Evolutionary conservation across 2,113 vertebrate species (phyloP).

Genomic region (Urocitellus parryii): DNA sequence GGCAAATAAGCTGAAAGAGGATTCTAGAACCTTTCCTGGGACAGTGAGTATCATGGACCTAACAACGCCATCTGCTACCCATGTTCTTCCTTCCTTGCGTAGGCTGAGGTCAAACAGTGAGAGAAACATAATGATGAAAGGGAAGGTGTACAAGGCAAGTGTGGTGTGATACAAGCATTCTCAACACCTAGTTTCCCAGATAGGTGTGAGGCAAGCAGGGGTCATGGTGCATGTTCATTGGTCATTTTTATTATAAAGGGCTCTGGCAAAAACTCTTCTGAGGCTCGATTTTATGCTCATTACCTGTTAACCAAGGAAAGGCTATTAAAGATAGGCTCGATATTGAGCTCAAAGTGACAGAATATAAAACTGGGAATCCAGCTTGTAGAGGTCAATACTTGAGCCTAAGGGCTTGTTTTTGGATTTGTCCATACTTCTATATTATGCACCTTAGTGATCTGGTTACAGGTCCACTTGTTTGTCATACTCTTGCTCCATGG

Average conservation of each 20-base stretch:
- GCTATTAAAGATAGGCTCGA: background rate
- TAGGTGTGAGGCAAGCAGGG: background rate
- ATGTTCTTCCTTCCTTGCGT: conserved; percentile 45
- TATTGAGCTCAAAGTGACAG: background rate
- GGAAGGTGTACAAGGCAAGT: conserved; percentile 51
- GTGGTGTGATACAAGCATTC: background rate
- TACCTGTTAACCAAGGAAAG: background rate
- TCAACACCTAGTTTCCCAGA: background rate
- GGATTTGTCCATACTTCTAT: background rate
- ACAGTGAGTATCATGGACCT: background rate
- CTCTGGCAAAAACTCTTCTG: background rate
- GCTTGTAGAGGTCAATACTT: background rate
- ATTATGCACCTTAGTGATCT: background rate
- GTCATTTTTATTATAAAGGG: background rate
- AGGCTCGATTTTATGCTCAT: background rate
- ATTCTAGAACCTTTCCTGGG: background rate
- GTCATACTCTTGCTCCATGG: background rate
- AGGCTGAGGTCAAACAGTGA: background rate
- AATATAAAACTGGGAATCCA: background rate
- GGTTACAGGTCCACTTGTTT: background rate
- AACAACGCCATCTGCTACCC: background rate
- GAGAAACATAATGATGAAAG: background rate
- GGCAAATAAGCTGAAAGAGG: background rate
- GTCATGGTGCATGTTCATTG: accelerated
- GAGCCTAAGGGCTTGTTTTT: background rate